A percentile compares a stretch with the other conserved stretches of the same genome.
These are phyloP conservation scores for Tadarida brasiliensis DNA, from an alignment of 2,797 vertebrate species.

Conservation along the genomic window DNA sequence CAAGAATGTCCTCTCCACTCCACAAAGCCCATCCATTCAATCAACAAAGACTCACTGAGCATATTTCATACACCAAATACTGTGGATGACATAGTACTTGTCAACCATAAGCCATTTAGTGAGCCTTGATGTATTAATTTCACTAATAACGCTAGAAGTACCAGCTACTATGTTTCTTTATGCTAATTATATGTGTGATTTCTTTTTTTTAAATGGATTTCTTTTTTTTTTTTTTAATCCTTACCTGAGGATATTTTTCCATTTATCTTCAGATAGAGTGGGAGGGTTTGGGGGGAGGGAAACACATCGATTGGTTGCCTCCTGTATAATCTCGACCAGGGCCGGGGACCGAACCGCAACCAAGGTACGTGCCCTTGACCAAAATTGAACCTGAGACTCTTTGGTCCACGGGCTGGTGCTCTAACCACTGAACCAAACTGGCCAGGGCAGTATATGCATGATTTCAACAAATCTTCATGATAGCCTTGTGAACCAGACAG, in stretches of 20 bases:
- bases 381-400: too few species aligned
- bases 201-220: neutral
- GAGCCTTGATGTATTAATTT: neutral
- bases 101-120: slow-evolving; percentile 36
- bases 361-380: too few species aligned
- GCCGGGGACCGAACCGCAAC: too few species aligned
- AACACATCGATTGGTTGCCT: too few species aligned
- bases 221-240: too few species aligned
- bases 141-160: slow-evolving; percentile 5
- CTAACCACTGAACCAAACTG: too few species aligned
- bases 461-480: slow-evolving; percentile 8
- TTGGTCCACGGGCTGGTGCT: too few species aligned
- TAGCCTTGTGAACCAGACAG: neutral
- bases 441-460: neutral
- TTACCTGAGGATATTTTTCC: too few species aligned
- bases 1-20: neutral
- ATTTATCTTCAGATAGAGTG: too few species aligned
- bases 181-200: neutral
- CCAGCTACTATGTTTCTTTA: slow-evolving; percentile 32
- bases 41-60: neutral
- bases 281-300: too few species aligned
- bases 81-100: neutral
- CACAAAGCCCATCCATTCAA: slow-evolving; percentile 2
- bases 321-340: too few species aligned
- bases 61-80: neutral